These are phyloP conservation scores for Cynoglossus semilaevis DNA, from an alignment of 2,113 vertebrate species.

Conservation along the genomic window DNA sequence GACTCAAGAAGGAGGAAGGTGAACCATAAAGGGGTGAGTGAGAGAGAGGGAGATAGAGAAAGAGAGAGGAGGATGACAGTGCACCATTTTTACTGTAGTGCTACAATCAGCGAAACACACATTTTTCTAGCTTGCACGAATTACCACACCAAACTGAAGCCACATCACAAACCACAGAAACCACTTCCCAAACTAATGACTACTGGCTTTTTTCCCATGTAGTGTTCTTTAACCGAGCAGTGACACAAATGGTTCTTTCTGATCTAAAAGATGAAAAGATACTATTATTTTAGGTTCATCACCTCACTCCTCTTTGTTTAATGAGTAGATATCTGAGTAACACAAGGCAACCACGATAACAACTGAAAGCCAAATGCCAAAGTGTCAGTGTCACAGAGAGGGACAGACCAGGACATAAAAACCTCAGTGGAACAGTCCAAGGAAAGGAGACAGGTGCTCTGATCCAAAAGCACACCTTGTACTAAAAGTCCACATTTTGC, in stretches of 20 bases:
- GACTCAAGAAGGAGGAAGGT: constrained; percentile 7
- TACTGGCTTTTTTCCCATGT: constrained; percentile 14
- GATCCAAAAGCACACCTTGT: too few relatives aligned
- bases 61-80: constrained; percentile 48
- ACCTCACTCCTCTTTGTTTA: too few relatives aligned
- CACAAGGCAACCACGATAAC: too few relatives aligned
- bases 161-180: constrained; percentile 21
- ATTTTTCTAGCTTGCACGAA: constrained; percentile 35
- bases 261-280: neutral
- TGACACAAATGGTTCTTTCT: neutral
- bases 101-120: constrained; percentile 41
- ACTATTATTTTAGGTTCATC: neutral
- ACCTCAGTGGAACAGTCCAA: constrained; percentile 33
- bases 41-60: neutral
- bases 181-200: constrained; percentile 12
- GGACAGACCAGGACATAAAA: constrained; percentile 22
- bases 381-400: constrained; percentile 2
- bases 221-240: neutral
- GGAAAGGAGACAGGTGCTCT: constrained; percentile 38
- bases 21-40: constrained; percentile 3
- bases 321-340: too few relatives aligned
- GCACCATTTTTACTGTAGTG: constrained; percentile 55
- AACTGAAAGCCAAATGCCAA: neutral
- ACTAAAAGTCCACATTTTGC: too few relatives aligned
- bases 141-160: constrained; percentile 31